Conservation (phyloP, 2,113 vertebrate species). For the Mohoua ochrocephala region DNA sequence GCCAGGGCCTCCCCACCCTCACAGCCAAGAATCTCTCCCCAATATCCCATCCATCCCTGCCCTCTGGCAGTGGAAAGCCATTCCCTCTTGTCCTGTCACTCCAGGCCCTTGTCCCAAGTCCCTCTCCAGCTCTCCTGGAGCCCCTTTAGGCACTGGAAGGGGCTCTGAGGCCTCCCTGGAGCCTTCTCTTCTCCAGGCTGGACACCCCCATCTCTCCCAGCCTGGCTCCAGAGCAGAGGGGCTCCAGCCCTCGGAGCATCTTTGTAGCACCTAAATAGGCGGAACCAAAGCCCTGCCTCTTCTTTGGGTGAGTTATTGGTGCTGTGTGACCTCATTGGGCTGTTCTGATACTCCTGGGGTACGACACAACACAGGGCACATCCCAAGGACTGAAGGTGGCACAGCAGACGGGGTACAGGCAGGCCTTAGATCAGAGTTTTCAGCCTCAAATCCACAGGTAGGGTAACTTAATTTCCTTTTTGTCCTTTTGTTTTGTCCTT, state of each 20-base stretch:
- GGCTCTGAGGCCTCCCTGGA: fast-evolving
- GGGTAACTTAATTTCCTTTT: not conserved
- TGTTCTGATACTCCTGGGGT: not conserved
- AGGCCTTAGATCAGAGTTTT: not conserved
- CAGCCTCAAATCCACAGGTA: not conserved
- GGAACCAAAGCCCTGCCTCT: not conserved
- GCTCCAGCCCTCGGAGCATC: not conserved
- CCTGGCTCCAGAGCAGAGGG: not conserved
- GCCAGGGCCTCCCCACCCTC: not conserved
- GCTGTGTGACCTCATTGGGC: not conserved
- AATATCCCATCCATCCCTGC: fast-evolving
- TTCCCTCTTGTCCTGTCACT: not conserved
- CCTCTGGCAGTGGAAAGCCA: not conserved
- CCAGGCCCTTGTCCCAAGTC: fast-evolving
- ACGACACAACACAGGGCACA: fast-evolving
- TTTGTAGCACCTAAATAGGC: fast-evolving
- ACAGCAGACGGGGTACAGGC: not conserved
- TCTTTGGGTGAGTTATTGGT: not conserved
- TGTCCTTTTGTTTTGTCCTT: too few relatives aligned
- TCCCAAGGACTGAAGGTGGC: not conserved
- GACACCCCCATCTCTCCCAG: not conserved
- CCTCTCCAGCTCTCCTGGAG: not conserved
- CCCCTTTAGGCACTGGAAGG: not conserved
- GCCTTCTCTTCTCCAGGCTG: not conserved
- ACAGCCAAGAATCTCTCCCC: fast-evolving